A percentile compares a stretch with the other conserved stretches of the same genome.
phyloP scores from a whole-genome alignment of 1,140 invertebrate species.

The Meloidogyne floridensis region DNA sequence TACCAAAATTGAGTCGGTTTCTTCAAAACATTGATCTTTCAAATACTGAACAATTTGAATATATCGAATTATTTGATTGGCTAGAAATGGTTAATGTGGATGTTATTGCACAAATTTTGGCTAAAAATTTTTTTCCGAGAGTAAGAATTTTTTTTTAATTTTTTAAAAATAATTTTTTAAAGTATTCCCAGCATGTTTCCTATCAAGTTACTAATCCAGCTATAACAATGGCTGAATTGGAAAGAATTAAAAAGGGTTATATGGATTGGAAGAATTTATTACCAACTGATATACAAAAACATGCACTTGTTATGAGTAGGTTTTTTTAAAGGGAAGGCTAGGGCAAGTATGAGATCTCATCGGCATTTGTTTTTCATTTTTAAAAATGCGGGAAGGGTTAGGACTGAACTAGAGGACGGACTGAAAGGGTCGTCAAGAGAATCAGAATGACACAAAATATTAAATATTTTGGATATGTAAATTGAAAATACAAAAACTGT shows the following conservation, averaged over 20 bases:
- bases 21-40: constrained; percentile 33
- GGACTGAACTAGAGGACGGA: too few species aligned
- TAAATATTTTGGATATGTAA: too few species aligned
- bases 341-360: too few species aligned
- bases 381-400: too few species aligned
- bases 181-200: constrained; percentile 50
- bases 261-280: constrained; percentile 51
- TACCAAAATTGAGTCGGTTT: constrained; percentile 55
- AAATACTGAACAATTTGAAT: constrained; percentile 36
- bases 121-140: constrained; percentile 57
- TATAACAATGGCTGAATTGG: constrained; percentile 23
- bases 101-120: constrained; percentile 51
- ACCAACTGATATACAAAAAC: constrained; percentile 36
- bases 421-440: too few species aligned
- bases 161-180: constrained; percentile 26
- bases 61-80: constrained; percentile 55
- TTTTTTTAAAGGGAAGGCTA: not conserved
- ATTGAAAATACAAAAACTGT: too few species aligned
- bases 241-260: constrained; percentile 53
- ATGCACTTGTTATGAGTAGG: constrained; percentile 44
- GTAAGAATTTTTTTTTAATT: constrained; percentile 29
- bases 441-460: too few species aligned
- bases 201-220: constrained; percentile 44
- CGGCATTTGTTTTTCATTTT: too few species aligned
- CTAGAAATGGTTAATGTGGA: constrained; percentile 48